Conservation (phyloP, 2,888 invertebrate species). For the Drosophila yooni region DNA sequence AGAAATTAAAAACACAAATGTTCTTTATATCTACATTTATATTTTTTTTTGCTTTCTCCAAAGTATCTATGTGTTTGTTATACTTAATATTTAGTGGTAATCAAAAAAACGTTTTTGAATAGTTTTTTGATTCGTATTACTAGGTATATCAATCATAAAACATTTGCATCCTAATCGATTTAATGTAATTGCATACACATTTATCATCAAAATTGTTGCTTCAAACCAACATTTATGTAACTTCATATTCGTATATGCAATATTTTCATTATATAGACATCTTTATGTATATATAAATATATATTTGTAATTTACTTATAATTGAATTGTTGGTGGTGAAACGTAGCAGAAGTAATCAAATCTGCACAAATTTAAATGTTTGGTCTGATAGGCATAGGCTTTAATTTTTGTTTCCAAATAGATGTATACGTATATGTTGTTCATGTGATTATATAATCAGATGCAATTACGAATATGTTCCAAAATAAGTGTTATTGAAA, state of each 20-base stretch:
- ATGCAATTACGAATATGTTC: slow-evolving; percentile 19
- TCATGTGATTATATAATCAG: slow-evolving; percentile 15
- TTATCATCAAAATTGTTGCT: slow-evolving; percentile 34
- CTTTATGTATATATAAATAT: slow-evolving; percentile 12
- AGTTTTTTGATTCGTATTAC: slow-evolving; percentile 47
- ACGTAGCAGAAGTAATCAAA: slow-evolving; percentile 26
- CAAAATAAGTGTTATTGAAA: slow-evolving; percentile 27
- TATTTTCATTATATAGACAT: slow-evolving; percentile 33
- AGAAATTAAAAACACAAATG: slow-evolving; percentile 7
- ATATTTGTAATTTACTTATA: slow-evolving; percentile 23
- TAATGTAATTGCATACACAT: slow-evolving; percentile 39
- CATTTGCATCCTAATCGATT: slow-evolving; percentile 43
- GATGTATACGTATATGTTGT: slow-evolving; percentile 24
- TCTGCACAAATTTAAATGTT: slow-evolving; percentile 22
- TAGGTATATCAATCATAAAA: slow-evolving; percentile 65
- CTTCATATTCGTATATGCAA: slow-evolving; percentile 37
- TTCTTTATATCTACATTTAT: slow-evolving; percentile 69
- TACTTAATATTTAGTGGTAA: slow-evolving; percentile 58
- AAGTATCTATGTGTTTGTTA: slow-evolving; percentile 49
- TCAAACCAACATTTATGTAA: slow-evolving; percentile 48
- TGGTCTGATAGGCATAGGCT: slow-evolving; percentile 35
- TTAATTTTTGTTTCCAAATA: slow-evolving; percentile 9
- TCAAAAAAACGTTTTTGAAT: slow-evolving; percentile 58
- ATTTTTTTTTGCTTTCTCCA: slow-evolving; percentile 66
- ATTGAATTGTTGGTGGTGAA: slow-evolving; percentile 51